Base-by-base conservation (phyloP, 2,888 invertebrate genomes). In the Cheilosia urbana region DNA sequence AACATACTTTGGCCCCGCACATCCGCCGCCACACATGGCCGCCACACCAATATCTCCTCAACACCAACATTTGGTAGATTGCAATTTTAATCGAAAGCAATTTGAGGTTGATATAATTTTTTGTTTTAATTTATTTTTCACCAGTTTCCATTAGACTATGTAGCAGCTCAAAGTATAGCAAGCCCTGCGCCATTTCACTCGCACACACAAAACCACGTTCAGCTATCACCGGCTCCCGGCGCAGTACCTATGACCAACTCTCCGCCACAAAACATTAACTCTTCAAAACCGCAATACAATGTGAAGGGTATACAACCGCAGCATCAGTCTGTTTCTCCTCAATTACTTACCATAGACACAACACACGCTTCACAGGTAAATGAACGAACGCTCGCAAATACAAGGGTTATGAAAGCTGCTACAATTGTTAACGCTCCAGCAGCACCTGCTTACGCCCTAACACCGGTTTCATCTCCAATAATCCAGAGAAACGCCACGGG, bases 1-100 rank as follows among this genome's bases (percentile, higher is more conserved):
- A 47, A 96, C 96, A 89, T 97, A 97, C 92, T 97, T 95, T 90
- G 96, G 95, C 84, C 94, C 94, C 2, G 94, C 95, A 27, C 92
- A 92, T 76, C 91, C 92, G 30, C 90, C 90, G 0, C 90, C 91
- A 13, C 89, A 90, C 76, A 89, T 90, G 66, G 87, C 89, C 24
- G 87, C 87, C 17, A 88, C 81, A 62, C 85, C 76, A 19, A 47
- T 88, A 19, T 65, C 87, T 11, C 77, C 87, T 4, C 91, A 89
- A 53, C 90, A 90, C 81, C 90, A 90, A 83, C 89, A 91, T 34
- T 78, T 91, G 90, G 91, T 91, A 76, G 88, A 89, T 88, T 55
- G 45, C 2, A 40, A 1, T 40, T 37, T 30, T 17, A 17, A 30
- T 17, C 13, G 0, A 21, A 11, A 27, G 4, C 19, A 6, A 51